These are phyloP conservation scores for Zaprionus nigranus DNA, from an alignment of 1,140 invertebrate species.

Conservation along the genomic window DNA sequence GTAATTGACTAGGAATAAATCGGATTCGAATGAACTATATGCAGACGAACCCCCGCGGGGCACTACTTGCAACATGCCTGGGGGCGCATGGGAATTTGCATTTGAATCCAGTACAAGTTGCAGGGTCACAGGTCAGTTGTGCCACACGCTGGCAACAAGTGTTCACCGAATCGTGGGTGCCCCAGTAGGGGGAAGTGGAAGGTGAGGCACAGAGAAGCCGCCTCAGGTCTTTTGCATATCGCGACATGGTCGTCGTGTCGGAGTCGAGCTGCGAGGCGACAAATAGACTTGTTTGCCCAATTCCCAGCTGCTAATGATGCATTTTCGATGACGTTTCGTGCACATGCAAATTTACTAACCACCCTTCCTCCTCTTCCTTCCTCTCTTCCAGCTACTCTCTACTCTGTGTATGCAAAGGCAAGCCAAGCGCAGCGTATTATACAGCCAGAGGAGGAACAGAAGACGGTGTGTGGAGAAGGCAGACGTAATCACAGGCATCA, in stretches of 20 bases:
- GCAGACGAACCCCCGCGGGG: conserved; percentile 7
- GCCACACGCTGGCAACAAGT: conserved; percentile 75
- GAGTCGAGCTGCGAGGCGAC: conserved; percentile 57
- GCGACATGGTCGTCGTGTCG: conserved; percentile 58
- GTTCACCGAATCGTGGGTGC: conserved; percentile 27
- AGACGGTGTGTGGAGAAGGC: not conserved
- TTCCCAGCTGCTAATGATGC: conserved; percentile 79
- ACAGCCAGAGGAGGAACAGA: not conserved
- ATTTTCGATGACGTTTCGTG: conserved; percentile 76
- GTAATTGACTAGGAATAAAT: conserved; percentile 4
- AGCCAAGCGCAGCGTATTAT: conserved; percentile 52
- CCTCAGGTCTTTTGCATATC: conserved; percentile 66
- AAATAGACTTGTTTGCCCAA: conserved; percentile 80
- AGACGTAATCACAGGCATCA: conserved; percentile 71
- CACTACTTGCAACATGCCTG: conserved; percentile 12
- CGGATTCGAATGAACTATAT: not conserved
- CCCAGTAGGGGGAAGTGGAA: not conserved
- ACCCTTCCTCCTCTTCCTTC: not conserved
- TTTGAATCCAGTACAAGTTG: conserved; percentile 60
- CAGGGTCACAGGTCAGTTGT: conserved; percentile 51
- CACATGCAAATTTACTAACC: conserved; percentile 66
- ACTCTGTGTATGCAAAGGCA: conserved; percentile 21
- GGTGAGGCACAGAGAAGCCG: conserved; percentile 5
- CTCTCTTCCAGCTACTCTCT: not conserved
- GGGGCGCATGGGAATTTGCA: conserved; percentile 53